Evolutionary conservation across 2,797 vertebrate genomes (phyloP).

Genomic region (Argyrosomus regius): DNA sequence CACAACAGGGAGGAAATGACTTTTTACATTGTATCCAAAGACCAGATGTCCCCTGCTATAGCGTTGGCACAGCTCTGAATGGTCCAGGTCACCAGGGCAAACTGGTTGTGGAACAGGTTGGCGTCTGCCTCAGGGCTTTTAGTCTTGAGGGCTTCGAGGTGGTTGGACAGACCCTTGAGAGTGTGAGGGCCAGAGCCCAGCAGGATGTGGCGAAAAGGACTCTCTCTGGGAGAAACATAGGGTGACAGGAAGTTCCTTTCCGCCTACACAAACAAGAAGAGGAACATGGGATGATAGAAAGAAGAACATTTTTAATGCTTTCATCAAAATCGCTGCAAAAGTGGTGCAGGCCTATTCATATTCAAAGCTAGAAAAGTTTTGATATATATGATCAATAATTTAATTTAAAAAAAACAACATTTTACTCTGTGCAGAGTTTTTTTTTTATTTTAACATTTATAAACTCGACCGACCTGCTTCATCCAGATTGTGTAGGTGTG

Average conservation of each 20-base stretch:
- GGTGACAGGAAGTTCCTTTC: constrained; percentile 94
- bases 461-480: too few relatives aligned
- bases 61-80: constrained; percentile 94
- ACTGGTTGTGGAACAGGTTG: constrained; percentile 87
- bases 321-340: too few relatives aligned
- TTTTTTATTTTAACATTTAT: too few relatives aligned
- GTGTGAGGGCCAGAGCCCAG: constrained; percentile 91
- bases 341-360: too few relatives aligned
- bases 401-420: too few relatives aligned
- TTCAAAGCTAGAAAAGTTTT: too few relatives aligned
- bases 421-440: too few relatives aligned
- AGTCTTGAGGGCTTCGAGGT: constrained; percentile 77
- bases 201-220: constrained; percentile 93
- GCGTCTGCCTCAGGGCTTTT: constrained; percentile 64
- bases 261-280: constrained; percentile 83
- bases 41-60: constrained; percentile 92
- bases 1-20: not conserved
- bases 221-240: constrained; percentile 87
- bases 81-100: constrained; percentile 94
- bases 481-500: too few relatives aligned
- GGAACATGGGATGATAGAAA: not conserved
- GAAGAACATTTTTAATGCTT: too few relatives aligned
- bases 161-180: constrained; percentile 81
- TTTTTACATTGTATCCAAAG: constrained; percentile 89
- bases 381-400: too few relatives aligned